Evolutionary conservation across 2,113 vertebrate species (phyloP).

Genomic region (Crotalus tigris): DNA sequence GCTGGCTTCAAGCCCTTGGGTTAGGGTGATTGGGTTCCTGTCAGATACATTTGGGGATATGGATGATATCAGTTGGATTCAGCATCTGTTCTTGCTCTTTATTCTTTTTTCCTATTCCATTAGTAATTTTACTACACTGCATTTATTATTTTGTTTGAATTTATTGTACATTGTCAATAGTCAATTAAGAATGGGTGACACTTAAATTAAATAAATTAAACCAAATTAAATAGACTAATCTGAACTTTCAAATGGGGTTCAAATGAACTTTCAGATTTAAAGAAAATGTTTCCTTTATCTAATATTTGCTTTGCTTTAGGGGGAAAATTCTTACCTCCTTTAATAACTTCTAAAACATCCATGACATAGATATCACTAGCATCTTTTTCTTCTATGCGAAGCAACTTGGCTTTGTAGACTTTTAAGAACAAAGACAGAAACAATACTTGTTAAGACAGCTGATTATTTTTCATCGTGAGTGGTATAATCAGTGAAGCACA

Average conservation of each 20-base stretch:
- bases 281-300: neutral
- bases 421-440: neutral
- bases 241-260: neutral
- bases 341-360: conserved; percentile 57
- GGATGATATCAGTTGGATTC: neutral
- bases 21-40: neutral
- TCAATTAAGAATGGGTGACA: neutral
- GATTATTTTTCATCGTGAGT: neutral
- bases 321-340: conserved; percentile 54
- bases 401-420: conserved; percentile 64
- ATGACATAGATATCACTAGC: conserved; percentile 60
- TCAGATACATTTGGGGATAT: neutral
- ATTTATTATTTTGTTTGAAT: neutral
- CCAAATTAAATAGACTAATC: neutral
- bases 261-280: neutral
- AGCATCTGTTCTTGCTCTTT: neutral
- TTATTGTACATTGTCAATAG: neutral
- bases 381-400: neutral
- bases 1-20: neutral
- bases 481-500: neutral
- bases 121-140: neutral
- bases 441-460: neutral
- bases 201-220: neutral
- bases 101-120: neutral
- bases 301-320: neutral